Evolutionary conservation across 2,113 vertebrate species (phyloP), one percentile per base, ranked within the genome.

Genomic region (Varanus salvator): DNA sequence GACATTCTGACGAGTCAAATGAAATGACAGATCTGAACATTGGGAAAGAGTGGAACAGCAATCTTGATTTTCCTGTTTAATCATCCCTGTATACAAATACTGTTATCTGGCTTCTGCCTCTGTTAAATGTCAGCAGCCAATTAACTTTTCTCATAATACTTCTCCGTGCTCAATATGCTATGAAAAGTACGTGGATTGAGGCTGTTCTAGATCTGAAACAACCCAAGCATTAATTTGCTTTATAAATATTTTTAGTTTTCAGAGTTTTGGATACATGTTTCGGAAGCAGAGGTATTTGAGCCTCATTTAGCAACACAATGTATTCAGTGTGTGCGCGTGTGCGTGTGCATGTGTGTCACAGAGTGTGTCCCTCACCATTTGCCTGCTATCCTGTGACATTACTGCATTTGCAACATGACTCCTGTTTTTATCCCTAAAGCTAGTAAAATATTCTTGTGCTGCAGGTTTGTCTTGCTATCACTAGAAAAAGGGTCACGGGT

Each of bases 11-110:
- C 69, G 86, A 89, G 81, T 77, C 17, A 80, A 86, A 82, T 83
- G 54, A 83, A 90, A 76, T 77, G 77, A 93, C 66, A 84, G 80
- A 78, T 87, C 72, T 87, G 76, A 88, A 72, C 84, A 68, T 2
- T 8, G 80, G 17, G 72, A 91, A 88, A 34, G 57, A 84, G 82
- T 76, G 64, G 0, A 0, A 89, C 77, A 90, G 25, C 77, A 3
- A 0, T 57, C 90, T 75, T 82, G 90, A 91, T 81, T 92, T 93
- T 92, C 87, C 86, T 74, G 77, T 86, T 57, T 80, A 69, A 85
- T 80, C 72, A 14, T 54, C n/a, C 71, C 38, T 86, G 86, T 80
- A 76, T 74, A 60, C 87, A 69, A 77, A 23, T 21, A 38, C n/a
- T 87, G 69, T 85, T 91, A 84, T 50, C 80, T 23, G 66, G 80